Percentiles rank a stretch among this genome's conserved stretches.
Evolutionary conservation across 2,113 vertebrate species (phyloP).

Genomic region (Nanorana parkeri): DNA sequence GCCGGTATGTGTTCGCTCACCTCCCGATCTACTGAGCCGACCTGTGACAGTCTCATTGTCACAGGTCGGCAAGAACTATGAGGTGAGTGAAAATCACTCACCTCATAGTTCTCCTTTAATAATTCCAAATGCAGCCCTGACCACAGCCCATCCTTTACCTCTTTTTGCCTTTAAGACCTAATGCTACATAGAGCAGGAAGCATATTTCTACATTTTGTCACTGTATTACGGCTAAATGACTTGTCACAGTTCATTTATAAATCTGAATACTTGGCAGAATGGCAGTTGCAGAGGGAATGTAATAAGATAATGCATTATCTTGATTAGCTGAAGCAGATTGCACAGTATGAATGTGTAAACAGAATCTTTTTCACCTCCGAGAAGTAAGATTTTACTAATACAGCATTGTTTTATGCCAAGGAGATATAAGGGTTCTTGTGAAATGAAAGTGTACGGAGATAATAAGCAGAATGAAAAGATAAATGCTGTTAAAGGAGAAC

Average conservation of each 20-base stretch:
- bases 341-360: slow-evolving; percentile 60
- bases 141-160: slow-evolving; percentile 65
- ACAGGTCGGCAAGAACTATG: no score
- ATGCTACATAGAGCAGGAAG: slow-evolving; percentile 54
- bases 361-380: slow-evolving; percentile 61
- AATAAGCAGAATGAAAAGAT: slow-evolving; percentile 31
- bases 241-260: slow-evolving; percentile 74
- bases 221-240: slow-evolving; percentile 67
- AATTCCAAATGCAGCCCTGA: no score
- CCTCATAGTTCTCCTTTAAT: no score
- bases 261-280: slow-evolving; percentile 65
- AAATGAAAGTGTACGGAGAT: slow-evolving; percentile 18
- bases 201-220: slow-evolving; percentile 65
- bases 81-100: no score
- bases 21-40: no score
- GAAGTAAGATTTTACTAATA: slow-evolving; percentile 61
- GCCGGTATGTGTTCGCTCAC: no score
- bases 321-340: slow-evolving; percentile 66
- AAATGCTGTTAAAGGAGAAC: slow-evolving; percentile 25
- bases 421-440: slow-evolving; percentile 23
- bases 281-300: slow-evolving; percentile 67
- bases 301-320: slow-evolving; percentile 66
- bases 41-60: no score
- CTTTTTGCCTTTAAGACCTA: slow-evolving; percentile 58
- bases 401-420: slow-evolving; percentile 12